Conservation (phyloP, 2,113 vertebrate genomes). For the Glareola pratincola region DNA sequence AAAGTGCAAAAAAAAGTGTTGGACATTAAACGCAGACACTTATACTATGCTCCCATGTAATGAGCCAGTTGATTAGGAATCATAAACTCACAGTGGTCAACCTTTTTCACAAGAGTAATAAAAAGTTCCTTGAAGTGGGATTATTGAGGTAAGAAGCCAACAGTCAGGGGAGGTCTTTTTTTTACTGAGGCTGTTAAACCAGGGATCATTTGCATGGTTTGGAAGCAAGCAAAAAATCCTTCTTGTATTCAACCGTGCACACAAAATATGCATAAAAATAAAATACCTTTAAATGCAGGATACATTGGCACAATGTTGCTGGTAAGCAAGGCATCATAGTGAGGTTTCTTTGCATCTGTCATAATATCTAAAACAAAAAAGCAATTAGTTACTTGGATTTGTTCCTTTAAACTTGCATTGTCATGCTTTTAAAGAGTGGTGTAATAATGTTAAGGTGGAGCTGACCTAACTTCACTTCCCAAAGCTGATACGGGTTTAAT, state of each 20-base stretch:
- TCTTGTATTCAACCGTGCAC: not conserved
- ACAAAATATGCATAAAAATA: not conserved
- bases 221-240: not conserved
- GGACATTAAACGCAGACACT: not conserved
- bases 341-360: constrained; percentile 25
- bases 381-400: not conserved
- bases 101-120: not conserved
- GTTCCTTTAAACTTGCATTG: not conserved
- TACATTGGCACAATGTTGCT: constrained; percentile 82
- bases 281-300: constrained; percentile 80
- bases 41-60: not conserved
- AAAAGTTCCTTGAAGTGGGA: too few relatives aligned
- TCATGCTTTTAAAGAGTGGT: not conserved
- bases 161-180: not conserved
- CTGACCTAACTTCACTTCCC: not conserved
- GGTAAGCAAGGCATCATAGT: constrained; percentile 73
- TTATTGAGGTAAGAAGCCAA: not conserved
- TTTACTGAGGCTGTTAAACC: not conserved
- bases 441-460: not conserved
- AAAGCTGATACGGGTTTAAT: not conserved
- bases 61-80: not conserved
- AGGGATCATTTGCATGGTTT: not conserved
- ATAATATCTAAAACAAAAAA: constrained; percentile 62
- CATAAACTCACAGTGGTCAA: not conserved
- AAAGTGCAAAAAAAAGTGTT: not conserved